Base-by-base conservation (phyloP, 2,113 vertebrate species). In the Pollachius pollachius region DNA sequence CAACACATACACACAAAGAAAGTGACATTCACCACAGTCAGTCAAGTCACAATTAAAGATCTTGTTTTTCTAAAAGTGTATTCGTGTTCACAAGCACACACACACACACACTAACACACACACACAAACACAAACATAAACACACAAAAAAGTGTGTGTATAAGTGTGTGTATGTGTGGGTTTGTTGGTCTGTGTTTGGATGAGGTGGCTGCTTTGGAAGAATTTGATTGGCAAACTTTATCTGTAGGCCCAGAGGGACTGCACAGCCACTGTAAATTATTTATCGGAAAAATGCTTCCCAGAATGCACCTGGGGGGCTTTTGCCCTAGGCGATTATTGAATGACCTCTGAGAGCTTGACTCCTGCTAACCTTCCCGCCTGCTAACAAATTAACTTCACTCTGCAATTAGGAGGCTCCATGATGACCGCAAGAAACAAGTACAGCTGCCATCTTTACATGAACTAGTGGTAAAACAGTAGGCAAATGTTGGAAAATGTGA, bases 191-290 rank as follows among this genome's bases (percentile, higher is more conserved):
- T 54, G 52, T 54, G 52, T 54, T 54, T 54, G 16, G 34, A 65
- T 74, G 66, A 77, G 80, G 79, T 71, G 71, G 75, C 74, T 75
- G 77, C 73, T 78, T 71, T 11, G 52, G 71, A 66, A 71, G 81
- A 67, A 37, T 70, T 87, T 91, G 88, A 91, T 91, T 91, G 89
- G 87, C 86, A 89, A 91, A 91, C 90, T 91, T 92, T 92, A 89
- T 92, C 91, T 88, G 72, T 75, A 70, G 74, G 56, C 80, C 89
- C 79, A 54, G 65, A 79, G 88, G 86, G 87, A 89, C 81, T 27
- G 56, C 54, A 76, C 71, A 84, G 88, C 76, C 85, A 89, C 91
- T 86, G 86, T 87, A 88, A 90, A 91, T 77, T 81, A 91, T 92
- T 92, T 92, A 90, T 91, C 87, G 81, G 86, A 89, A 89, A 90